Evolutionary conservation across 2,888 invertebrate genomes (phyloP), one percentile per base, ranked within the genome.

Genomic region (Halictus quadricinctus): DNA sequence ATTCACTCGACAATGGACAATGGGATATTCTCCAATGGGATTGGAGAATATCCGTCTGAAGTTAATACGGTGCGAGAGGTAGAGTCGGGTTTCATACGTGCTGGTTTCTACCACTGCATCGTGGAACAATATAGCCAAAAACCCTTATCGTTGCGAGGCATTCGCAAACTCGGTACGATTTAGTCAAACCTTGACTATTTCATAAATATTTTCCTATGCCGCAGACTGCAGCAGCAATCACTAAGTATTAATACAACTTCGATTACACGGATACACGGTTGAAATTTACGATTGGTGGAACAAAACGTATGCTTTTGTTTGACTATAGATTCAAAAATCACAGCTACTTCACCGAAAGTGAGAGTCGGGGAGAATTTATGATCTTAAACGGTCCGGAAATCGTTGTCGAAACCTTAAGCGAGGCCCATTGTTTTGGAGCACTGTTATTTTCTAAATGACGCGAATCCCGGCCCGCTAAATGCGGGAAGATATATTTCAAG

Each of bases 1-100:
- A 72, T 72, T 48, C 48, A 25, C 46, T 72, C 72, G 8, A 72
- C 50, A 36, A 73, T 73, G 50, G 25, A 64, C 64, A 73, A 46
- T 73, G 29, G 18, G 64, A 64, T 64, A n/a, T n/a, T n/a, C n/a
- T n/a, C n/a, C 64, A 73, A 46, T 73, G 29, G 18, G 64, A 64
- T 64, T 64, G 64, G 29, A 29, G 64, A 64, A 64, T 64, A 64
- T 64, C 64, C 29, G 64, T 29, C 18, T 29, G 64, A 15, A 64
- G 58, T 64, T 64, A 64, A 64, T 64, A 64, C 29, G 29, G 2
- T 29, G 29, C 64, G 64, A 64, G 64, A 64, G 64, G n/a, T 58
- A 58, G n/a, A 58, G 5, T 58, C 5, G 4, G 29, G 8, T 29
- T 2, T 2, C 29, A 18, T 64, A 64, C 29, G 64, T 15, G 64